phyloP scores from a whole-genome alignment of 2,113 vertebrate species.

The Leiothrix lutea region DNA sequence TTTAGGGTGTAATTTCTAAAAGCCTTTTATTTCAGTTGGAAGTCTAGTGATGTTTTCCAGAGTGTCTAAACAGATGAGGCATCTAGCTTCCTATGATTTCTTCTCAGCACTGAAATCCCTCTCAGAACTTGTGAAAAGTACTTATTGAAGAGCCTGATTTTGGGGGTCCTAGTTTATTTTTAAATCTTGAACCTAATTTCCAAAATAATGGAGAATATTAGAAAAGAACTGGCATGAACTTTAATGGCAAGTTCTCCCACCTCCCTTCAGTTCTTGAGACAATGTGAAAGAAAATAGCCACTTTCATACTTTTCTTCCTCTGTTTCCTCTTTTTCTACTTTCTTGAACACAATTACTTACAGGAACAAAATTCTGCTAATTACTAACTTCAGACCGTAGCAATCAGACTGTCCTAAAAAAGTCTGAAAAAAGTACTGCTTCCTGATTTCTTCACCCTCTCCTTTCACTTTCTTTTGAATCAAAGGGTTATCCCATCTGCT shows the following conservation, averaged over 20 bases:
- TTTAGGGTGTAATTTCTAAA: neutral
- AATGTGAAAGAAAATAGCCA: neutral
- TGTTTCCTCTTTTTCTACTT: neutral
- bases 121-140: neutral
- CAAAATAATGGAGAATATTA: neutral
- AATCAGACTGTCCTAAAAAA: neutral
- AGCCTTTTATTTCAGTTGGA: neutral
- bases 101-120: neutral
- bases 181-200: neutral
- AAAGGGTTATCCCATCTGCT: neutral
- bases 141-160: neutral
- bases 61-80: neutral
- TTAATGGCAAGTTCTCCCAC: neutral
- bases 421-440: neutral
- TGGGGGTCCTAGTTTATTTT: neutral
- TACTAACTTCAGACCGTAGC: neutral
- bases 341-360: neutral
- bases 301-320: neutral
- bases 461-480: neutral
- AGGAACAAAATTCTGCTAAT: neutral
- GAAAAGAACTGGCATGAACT: neutral
- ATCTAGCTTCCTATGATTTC: neutral
- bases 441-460: neutral
- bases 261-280: neutral
- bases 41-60: neutral